Evolutionary conservation across 1,140 invertebrate genomes (phyloP).

Genomic region (Drosophila quadrilineata): DNA sequence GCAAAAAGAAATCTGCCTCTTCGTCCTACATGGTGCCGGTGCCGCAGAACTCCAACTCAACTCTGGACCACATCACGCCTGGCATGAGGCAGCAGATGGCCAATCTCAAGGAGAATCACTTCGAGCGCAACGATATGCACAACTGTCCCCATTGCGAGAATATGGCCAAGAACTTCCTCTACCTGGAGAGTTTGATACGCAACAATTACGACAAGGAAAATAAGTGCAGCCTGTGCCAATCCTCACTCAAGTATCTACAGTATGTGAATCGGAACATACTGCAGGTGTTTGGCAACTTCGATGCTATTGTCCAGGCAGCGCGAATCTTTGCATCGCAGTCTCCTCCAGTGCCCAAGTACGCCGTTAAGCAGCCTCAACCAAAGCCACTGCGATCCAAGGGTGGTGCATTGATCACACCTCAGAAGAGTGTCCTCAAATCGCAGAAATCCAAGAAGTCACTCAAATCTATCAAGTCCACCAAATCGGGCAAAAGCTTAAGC

Average conservation of each 20-base stretch:
- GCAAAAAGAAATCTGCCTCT: slow-evolving; percentile 51
- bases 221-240: slow-evolving; percentile 62
- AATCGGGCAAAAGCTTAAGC: slow-evolving; percentile 20
- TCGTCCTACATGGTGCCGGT: slow-evolving; percentile 64
- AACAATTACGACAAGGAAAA: slow-evolving; percentile 51
- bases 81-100: slow-evolving; percentile 26
- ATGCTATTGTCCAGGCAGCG: slow-evolving; percentile 59
- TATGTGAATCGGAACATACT: slow-evolving; percentile 72
- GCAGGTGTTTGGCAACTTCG: slow-evolving; percentile 67
- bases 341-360: slow-evolving; percentile 52
- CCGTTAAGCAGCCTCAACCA: slow-evolving; percentile 25
- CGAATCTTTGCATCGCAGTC: slow-evolving; percentile 46
- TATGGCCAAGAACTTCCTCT: slow-evolving; percentile 77
- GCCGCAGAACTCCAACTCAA: slow-evolving; percentile 65
- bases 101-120: slow-evolving; percentile 43
- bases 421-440: slow-evolving; percentile 30
- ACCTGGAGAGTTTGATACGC: slow-evolving; percentile 74
- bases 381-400: slow-evolving; percentile 24
- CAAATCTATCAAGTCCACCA: slow-evolving; percentile 42
- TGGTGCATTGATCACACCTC: slow-evolving; percentile 17
- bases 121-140: slow-evolving; percentile 6
- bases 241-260: slow-evolving; percentile 68
- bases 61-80: slow-evolving; percentile 38
- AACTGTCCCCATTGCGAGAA: slow-evolving; percentile 72
- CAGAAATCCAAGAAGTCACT: slow-evolving; percentile 18